Evolutionary conservation across 1,140 invertebrate species (phyloP), one percentile per base, ranked within the genome.

Genomic region (Battus philenor): DNA sequence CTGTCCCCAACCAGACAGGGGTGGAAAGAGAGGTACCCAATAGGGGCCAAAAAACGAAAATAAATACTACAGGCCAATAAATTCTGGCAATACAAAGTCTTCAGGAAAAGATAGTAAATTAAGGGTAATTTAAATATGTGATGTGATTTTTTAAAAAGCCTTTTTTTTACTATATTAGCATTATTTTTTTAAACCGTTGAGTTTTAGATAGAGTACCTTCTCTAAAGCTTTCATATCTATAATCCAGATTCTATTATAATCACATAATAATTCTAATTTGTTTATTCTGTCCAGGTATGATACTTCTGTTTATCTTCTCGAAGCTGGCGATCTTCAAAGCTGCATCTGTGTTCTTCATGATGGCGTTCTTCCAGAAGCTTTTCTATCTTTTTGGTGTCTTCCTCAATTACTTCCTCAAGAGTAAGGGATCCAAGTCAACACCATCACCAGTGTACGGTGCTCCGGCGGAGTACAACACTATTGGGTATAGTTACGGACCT

Each of bases 241-340:
- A 12, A 4, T 3, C 20, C 7, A 3, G 7, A 22, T 4, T 4
- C 20, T 22, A 22, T 22, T 22, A 22, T 4, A 22, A 22, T 4
- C 3, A 4, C 7, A 9, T 26, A 26, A n/a, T 26, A n/a, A 7
- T 9, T 3, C 7, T 9, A 26, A n/a, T 26, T 26, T 9, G 2
- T 7, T 2, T 26, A 26, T 44, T 38, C 22, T 50, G 56, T 66
- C 55, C 73, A 83, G 79, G 62, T 4, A 57, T 83, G 58, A 65
- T 79, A 2, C 57, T 78, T 0, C 49, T 83, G 2, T 61, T 80
- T 34, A 54, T 69, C 1, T 52, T 83, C 15, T 71, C 79, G 10
- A 83, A 83, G 44, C 64, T 83, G n/a, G 74, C 69, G 6, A 62
- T 80, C 1, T 59, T 79, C 41, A 83, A 83, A 39, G 64, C 75